phyloP scores from a whole-genome alignment of 1,140 invertebrate species.

The Sinella curviseta region DNA sequence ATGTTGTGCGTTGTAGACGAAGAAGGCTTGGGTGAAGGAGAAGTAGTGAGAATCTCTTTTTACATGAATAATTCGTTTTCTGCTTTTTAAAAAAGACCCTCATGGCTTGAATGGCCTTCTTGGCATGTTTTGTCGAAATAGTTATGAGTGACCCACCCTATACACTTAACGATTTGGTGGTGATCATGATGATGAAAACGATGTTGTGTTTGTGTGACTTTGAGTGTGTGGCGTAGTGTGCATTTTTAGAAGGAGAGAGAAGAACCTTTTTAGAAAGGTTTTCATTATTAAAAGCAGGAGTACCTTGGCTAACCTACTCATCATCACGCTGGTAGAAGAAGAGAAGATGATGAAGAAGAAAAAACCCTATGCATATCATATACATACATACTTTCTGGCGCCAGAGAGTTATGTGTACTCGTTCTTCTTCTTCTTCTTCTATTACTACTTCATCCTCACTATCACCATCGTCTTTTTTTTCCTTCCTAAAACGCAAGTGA shows the following conservation, averaged over 20 bases:
- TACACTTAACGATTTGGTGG: too few species aligned
- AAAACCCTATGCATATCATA: neutral
- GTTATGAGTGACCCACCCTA: neutral
- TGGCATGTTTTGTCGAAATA: neutral
- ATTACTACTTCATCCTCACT: neutral
- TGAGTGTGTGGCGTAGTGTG: neutral
- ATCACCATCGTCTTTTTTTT: neutral
- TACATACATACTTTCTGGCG: neutral
- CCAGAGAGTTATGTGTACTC: constrained; percentile 12
- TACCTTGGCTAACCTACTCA: constrained; percentile 7
- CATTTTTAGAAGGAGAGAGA: neutral
- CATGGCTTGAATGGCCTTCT: neutral
- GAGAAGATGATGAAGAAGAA: neutral
- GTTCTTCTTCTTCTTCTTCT: neutral
- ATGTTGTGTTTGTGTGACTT: too few species aligned
- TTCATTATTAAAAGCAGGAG: neutral
- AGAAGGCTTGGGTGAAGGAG: neutral
- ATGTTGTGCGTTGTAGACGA: too few species aligned
- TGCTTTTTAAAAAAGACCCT: neutral
- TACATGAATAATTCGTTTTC: too few species aligned
- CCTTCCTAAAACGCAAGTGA: neutral
- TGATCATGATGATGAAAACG: too few species aligned
- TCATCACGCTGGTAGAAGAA: neutral
- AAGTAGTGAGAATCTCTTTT: neutral
- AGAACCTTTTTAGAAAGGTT: neutral